Base-by-base conservation (phyloP, 1,140 invertebrate genomes). In the Drosophila nasuta region DNA sequence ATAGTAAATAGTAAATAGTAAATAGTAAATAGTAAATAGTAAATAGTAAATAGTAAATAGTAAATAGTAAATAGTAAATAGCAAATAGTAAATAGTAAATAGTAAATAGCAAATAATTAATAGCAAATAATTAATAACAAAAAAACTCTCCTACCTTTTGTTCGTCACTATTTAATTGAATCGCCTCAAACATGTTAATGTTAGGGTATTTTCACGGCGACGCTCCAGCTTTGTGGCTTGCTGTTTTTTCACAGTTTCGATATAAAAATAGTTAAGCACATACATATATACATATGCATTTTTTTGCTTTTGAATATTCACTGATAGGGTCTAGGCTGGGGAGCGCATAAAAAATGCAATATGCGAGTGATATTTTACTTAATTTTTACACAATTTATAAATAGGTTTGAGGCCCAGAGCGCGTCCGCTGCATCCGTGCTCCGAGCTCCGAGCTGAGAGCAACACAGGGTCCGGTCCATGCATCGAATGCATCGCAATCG, bases 351-450 rank as follows among this genome's bases (percentile, higher is more conserved):
- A 74, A 74, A 70, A 70, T 43, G 51, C 51, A 64, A 65, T 49
- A 63, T 70, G 68, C 52, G 51, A 63, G 45, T 75, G 38, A 10
- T 10, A 10, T 10, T 63, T 35, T 75, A 25, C 57, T 51, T 33
- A 1, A 17, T 15, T 60, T 60, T 54, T 46, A 5, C 15, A 30
- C 20, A 43, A 25, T 70, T 75, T 75, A 75, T 75, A 63, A 75
- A 75, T 75, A 75, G 72, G 28, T 63, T 70, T 38, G 72, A 75
- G 72, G 67, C 72, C 72, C 72, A 75, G 72, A 63, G 66, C 45
- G 51, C 30, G 38, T 41, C 35, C 35, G 68, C 52, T 48, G 62
- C 62, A 49, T 25, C 25, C 48, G 41, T 28, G n/a, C 48, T 59
- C 43, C 11, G 65, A 38, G n/a, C 48, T 59, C 43, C 11, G 65